phyloP scores from a whole-genome alignment of 2,113 vertebrate genomes.

The Platysteira castanea region DNA sequence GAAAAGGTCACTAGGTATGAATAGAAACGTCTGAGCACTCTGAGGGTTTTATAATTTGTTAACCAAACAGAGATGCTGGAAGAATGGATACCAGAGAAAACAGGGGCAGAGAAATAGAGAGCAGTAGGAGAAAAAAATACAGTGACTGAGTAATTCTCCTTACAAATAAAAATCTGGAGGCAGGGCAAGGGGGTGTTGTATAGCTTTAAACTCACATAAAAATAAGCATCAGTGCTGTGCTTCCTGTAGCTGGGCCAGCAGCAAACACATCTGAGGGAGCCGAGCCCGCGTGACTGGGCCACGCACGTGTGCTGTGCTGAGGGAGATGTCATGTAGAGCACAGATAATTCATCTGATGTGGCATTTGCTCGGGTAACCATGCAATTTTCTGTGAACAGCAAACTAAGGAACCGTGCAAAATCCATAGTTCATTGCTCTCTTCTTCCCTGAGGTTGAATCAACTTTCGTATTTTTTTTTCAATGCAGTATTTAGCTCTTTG shows the following conservation, averaged over 20 bases:
- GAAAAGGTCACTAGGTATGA: neutral
- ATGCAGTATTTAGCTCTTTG: neutral
- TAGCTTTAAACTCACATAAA: neutral
- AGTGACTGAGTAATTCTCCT: neutral
- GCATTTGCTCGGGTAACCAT: neutral
- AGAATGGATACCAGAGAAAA: neutral
- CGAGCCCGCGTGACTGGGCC: neutral
- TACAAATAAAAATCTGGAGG: neutral
- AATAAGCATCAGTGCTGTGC: neutral
- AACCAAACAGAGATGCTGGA: neutral
- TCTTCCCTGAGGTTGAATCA: neutral
- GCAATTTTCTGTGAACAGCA: neutral
- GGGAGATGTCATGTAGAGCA: constrained; percentile 8
- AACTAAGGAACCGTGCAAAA: neutral
- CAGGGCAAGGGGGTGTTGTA: neutral
- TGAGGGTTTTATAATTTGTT: neutral
- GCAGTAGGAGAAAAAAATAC: neutral
- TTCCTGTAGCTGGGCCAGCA: neutral
- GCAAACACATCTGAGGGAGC: neutral
- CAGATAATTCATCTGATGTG: constrained; percentile 24
- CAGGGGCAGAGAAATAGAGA: neutral
- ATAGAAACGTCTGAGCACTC: neutral
- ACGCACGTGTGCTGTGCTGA: neutral
- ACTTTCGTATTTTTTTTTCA: neutral
- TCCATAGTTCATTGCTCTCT: neutral